Conservation (phyloP, 2,797 vertebrate species). For the Onychomys arenicola region DNA sequence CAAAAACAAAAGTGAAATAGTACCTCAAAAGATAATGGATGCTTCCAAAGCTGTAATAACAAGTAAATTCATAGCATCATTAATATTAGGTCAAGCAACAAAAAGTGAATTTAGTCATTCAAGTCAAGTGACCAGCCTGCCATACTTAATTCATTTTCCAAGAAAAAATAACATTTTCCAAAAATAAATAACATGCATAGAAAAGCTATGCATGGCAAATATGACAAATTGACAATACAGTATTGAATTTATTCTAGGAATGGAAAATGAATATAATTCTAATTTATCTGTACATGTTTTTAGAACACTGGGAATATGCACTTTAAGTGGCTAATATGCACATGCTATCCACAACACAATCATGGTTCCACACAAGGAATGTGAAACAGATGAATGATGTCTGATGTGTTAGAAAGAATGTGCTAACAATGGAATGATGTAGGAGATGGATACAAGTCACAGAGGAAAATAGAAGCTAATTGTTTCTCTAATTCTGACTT, state of each 20-base stretch:
- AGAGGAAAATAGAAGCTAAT: too few species aligned
- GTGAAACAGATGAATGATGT: neutral
- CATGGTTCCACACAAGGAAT: neutral
- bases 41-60: constrained; percentile 75
- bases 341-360: neutral
- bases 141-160: neutral
- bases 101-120: neutral
- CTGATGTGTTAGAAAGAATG: neutral
- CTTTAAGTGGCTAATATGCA: neutral
- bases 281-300: neutral
- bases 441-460: neutral
- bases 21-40: neutral
- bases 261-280: neutral
- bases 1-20: constrained; percentile 33
- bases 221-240: neutral
- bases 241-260: neutral
- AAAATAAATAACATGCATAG: neutral
- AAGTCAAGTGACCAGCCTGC: neutral
- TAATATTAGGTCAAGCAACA: constrained; percentile 39
- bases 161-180: too few species aligned
- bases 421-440: neutral
- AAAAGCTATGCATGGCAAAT: neutral
- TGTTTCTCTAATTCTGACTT: neutral
- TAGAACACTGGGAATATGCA: neutral
- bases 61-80: constrained; percentile 77